Conservation (phyloP, 2,797 vertebrate genomes). For the Hypotaenidia philippensis region DNA sequence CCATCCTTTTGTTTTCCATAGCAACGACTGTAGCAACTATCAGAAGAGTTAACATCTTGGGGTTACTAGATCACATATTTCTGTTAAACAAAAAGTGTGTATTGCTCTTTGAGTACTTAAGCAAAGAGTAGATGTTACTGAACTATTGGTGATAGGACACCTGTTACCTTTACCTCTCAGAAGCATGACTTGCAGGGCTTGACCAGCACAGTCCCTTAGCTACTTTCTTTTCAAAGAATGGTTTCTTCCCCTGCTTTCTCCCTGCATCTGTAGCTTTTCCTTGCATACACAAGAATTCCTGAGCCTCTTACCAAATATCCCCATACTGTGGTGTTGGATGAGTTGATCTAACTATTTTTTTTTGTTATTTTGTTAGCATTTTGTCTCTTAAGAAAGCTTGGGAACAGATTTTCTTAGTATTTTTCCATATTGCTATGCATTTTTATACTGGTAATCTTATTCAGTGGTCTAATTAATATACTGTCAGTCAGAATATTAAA, state of each 20-base stretch:
- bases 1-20: neutral
- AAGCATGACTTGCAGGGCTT: neutral
- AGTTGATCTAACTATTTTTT: neutral
- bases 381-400: neutral
- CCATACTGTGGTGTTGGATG: neutral
- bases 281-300: neutral
- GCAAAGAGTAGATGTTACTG: neutral
- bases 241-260: neutral
- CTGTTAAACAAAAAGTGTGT: neutral
- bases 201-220: neutral
- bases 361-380: neutral
- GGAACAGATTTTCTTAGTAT: neutral
- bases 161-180: neutral
- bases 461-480: neutral
- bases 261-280: neutral
- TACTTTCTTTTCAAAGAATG: neutral
- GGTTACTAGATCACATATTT: neutral
- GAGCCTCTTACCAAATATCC: neutral
- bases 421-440: neutral
- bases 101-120: neutral
- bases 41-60: neutral
- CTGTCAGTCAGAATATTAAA: neutral
- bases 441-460: neutral
- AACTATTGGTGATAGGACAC: neutral
- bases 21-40: neutral